Evolutionary conservation across 2,113 vertebrate species (phyloP), one percentile per base, ranked within the genome.

Genomic region (Taurulus bubalis): DNA sequence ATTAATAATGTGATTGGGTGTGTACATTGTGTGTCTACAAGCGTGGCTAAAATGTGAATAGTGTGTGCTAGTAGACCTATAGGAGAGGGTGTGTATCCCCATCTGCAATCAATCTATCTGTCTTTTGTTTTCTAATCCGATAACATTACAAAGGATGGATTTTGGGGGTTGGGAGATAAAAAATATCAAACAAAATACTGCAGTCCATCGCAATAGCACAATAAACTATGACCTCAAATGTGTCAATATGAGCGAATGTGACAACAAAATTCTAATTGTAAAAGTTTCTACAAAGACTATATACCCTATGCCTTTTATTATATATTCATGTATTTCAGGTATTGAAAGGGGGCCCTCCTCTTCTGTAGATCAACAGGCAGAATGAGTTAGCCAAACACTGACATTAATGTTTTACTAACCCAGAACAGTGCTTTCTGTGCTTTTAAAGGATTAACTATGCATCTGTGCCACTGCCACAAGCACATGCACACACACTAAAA

Each of bases 381-480:
- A 68, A 20, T 56, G 30, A 36, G 22, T 42, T n/a, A 75, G 78
- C 69, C 26, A 32, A 79, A 65, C 47, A 62, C 77, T 24, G 18
- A 30, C 70, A 78, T 87, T 86, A 88, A 74, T 76, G 77, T 79
- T 74, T 83, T 53, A 69, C 82, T 80, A 73, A 84, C 78, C 73
- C 66, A 62, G 66, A n/a, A 47, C 36, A 55, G 62, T 68, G 45
- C 80, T 80, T 72, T 24, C 74, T 60, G 82, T 82, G 86, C 89
- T 91, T 92, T 93, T 88, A 91, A 92, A 80, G 83, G 90, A 92
- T 93, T 92, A 91, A 85, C 77, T 86, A 24, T 73, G 49, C 66
- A 34, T 79, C 47, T 84, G 72, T 80, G 28, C 18, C 79, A 85
- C 70, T 80, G 28, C 18, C 79, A 85, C 70, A 55, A 30, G 51